Conservation (phyloP, 2,888 invertebrate genomes). For the Dryobota labecula region DNA sequence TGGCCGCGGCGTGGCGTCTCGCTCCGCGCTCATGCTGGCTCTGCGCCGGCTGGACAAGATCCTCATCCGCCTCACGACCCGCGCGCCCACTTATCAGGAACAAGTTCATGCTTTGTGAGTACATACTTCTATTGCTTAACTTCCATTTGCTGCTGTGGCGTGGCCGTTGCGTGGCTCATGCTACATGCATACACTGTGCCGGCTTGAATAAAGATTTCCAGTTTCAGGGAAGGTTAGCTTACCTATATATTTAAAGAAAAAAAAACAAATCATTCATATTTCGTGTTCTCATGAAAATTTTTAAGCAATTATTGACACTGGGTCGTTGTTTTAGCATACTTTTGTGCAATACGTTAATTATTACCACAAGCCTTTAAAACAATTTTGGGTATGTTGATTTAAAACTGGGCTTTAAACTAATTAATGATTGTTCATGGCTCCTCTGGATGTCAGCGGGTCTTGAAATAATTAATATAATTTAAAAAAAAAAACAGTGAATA, state of each 20-base stretch:
- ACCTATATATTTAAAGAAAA: background rate
- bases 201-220: background rate
- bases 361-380: background rate
- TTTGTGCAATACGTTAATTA: background rate
- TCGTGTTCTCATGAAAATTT: background rate
- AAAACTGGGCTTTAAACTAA: background rate
- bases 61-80: slow-evolving; percentile 92
- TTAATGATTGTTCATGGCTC: background rate
- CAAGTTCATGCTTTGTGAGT: slow-evolving; percentile 81
- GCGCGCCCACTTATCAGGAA: slow-evolving; percentile 76
- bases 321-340: background rate
- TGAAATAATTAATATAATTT: background rate
- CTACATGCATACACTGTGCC: background rate
- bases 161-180: background rate
- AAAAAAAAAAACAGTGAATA: background rate
- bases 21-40: slow-evolving; percentile 96
- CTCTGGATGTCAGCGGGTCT: background rate
- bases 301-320: background rate
- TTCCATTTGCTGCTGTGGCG: background rate
- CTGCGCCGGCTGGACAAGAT: slow-evolving; percentile 96
- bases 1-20: slow-evolving; percentile 89
- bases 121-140: background rate
- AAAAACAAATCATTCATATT: no score
- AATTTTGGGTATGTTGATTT: background rate
- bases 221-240: background rate